Conservation (phyloP, 2,888 invertebrate species). For the Leptinotarsa tumamoca region DNA sequence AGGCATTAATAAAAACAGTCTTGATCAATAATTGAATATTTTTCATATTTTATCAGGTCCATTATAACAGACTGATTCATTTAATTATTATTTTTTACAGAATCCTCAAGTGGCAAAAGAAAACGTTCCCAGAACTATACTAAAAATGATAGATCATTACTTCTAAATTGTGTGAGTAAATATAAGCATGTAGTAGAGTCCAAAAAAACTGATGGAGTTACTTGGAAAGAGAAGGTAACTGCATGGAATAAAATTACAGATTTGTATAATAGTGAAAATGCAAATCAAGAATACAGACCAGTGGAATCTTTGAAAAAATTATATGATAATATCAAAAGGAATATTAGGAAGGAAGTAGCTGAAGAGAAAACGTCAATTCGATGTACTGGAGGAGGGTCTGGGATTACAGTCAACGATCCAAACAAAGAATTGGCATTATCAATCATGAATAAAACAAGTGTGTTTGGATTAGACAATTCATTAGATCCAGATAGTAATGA, state of each 20-base stretch:
- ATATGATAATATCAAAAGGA: background rate
- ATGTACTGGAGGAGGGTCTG: background rate
- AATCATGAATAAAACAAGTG: conserved; percentile 5
- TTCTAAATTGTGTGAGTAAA: conserved; percentile 1
- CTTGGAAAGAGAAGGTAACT: background rate
- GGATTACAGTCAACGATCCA: background rate
- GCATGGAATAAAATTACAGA: background rate
- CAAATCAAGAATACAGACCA: background rate
- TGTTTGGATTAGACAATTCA: conserved; percentile 1
- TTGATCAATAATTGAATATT: background rate
- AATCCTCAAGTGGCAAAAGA: background rate
- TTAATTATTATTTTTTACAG: background rate
- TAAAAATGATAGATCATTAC: background rate
- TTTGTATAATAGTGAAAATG: background rate
- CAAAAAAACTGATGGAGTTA: background rate
- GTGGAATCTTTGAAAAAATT: background rate
- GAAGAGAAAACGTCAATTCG: background rate
- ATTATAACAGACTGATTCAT: background rate
- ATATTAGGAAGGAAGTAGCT: conserved; percentile 1
- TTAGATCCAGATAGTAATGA: conserved; percentile 3
- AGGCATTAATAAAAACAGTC: background rate
- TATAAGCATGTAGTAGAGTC: background rate
- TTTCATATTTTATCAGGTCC: background rate
- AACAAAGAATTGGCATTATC: conserved; percentile 1
- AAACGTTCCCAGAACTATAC: background rate